phyloP scores from a whole-genome alignment of 37 sponge, comb jelly and placozoan species.

The Cladorhizidae sp. region DNA sequence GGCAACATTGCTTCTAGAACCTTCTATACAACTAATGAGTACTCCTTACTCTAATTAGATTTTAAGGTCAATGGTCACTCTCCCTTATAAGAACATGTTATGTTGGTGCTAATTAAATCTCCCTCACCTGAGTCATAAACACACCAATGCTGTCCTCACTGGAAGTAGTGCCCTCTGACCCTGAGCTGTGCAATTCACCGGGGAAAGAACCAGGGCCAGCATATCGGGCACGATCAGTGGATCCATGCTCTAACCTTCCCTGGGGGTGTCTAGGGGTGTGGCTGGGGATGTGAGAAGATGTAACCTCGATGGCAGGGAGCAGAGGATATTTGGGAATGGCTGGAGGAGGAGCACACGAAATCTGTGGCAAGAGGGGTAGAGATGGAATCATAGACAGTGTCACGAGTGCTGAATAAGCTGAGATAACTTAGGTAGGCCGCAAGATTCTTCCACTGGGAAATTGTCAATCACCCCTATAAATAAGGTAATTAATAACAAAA shows the following conservation, averaged over 20 bases:
- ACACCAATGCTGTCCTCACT: constrained; percentile 21
- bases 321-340: constrained; percentile 62
- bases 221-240: neutral
- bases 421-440: no score
- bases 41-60: no score
- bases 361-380: no score
- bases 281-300: constrained; percentile 1
- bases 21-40: no score
- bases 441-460: no score
- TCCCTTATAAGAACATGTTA: neutral
- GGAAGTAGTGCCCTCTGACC: neutral
- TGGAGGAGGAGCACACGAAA: constrained; percentile 61
- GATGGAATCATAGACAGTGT: no score
- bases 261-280: constrained; percentile 4
- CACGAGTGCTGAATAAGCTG: no score
- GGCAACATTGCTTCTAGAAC: no score
- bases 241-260: no score
- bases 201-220: constrained; percentile 1
- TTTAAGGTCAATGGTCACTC: no score
- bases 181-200: neutral
- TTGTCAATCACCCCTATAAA: no score
- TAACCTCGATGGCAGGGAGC: constrained; percentile 29
- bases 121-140: constrained; percentile 72
- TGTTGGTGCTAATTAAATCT: neutral
- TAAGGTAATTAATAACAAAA: no score